Conservation (phyloP, 2,888 invertebrate genomes). For the Eilema sororculum region DNA sequence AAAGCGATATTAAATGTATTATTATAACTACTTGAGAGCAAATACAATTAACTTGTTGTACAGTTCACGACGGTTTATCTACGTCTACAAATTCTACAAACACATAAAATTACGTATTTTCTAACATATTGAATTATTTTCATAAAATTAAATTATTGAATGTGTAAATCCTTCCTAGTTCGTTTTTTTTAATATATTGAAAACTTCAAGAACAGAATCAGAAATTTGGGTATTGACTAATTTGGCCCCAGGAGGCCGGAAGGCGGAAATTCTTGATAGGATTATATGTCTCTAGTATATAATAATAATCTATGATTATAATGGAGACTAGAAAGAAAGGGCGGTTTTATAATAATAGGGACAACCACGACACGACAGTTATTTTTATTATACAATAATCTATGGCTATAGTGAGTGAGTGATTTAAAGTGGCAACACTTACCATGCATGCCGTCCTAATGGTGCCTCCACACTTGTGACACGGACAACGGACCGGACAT, state of each 20-base stretch:
- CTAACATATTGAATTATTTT: conserved; percentile 26
- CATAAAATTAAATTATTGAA: conserved; percentile 23
- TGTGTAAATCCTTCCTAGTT: conserved; percentile 21
- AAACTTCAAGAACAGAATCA: neutral
- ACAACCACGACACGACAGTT: neutral
- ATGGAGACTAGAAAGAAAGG: no score
- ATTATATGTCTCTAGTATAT: no score
- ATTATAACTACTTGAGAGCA: conserved; percentile 21
- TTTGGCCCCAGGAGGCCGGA: neutral
- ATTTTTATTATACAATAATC: no score
- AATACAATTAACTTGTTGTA: conserved; percentile 21
- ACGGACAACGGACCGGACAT: no score
- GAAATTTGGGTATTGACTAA: conserved; percentile 11
- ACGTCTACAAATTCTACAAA: conserved; percentile 25
- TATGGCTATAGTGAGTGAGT: no score
- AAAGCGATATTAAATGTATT: conserved; percentile 20
- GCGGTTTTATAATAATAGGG: neutral
- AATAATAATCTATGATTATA: no score
- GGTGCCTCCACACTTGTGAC: no score
- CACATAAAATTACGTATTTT: conserved; percentile 30
- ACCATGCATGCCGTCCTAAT: no score
- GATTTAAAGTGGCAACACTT: no score
- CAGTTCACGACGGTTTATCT: conserved; percentile 26
- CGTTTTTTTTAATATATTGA: conserved; percentile 17
- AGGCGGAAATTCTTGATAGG: neutral